A percentile compares a stretch with the other conserved stretches of the same genome.
These are phyloP conservation scores for Thalpophila matura DNA, from an alignment of 2,888 invertebrate genomes.

Conservation along the genomic window DNA sequence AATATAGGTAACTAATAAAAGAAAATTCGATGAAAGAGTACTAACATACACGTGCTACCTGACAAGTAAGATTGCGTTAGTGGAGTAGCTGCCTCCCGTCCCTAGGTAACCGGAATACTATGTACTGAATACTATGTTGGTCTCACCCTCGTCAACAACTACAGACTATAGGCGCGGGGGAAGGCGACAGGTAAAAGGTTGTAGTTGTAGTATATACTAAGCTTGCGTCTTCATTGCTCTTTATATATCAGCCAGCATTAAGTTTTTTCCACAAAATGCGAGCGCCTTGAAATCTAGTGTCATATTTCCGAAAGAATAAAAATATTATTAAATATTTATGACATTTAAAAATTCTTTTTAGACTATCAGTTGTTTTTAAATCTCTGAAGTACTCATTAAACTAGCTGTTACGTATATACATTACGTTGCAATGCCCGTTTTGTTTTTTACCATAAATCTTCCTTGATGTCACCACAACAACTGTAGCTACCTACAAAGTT, in stretches of 20 bases:
- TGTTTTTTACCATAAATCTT: no score
- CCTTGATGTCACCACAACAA: no score
- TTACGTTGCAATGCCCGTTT: no score
- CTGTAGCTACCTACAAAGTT: no score
- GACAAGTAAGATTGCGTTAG: background rate
- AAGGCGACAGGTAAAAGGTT: slow-evolving; percentile 12
- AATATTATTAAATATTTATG: no score
- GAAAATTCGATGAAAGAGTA: background rate
- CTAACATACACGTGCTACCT: background rate
- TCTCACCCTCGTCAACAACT: slow-evolving; percentile 41
- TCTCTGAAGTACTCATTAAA: no score
- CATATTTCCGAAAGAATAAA: no score
- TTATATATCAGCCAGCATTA: slow-evolving; percentile 13
- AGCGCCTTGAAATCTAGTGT: no score
- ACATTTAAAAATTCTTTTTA: no score
- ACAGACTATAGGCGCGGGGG: background rate
- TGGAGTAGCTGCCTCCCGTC: background rate
- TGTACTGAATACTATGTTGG: slow-evolving; percentile 15
- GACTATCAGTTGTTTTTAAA: no score
- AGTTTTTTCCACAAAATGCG: no score
- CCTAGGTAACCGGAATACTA: slow-evolving; percentile 2
- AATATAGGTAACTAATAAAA: background rate
- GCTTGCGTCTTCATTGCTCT: slow-evolving; percentile 10
- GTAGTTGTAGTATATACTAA: slow-evolving; percentile 15
- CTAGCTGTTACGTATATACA: no score